phyloP scores from a whole-genome alignment of 2,113 vertebrate species.

The Propithecus coquereli region DNA sequence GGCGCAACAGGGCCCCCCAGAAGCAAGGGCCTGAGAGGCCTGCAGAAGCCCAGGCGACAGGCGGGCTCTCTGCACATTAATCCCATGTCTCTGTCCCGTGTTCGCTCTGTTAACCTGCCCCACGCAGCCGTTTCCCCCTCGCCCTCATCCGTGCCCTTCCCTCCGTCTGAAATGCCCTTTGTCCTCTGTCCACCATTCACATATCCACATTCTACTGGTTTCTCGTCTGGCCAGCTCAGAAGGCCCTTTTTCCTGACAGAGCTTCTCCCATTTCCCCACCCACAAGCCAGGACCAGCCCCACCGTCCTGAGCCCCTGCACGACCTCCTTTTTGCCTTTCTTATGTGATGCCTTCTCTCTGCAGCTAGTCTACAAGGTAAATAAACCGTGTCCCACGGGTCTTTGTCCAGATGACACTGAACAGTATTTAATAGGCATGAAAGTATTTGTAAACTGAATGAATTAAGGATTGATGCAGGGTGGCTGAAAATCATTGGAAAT shows the following conservation, averaged over 20 bases:
- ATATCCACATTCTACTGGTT: background rate
- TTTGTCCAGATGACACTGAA: background rate
- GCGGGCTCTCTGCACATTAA: background rate
- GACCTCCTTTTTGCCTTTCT: background rate
- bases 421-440: background rate
- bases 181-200: background rate
- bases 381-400: background rate
- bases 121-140: background rate
- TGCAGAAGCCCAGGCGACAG: background rate
- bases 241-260: background rate
- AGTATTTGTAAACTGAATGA: background rate
- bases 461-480: background rate
- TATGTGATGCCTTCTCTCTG: background rate
- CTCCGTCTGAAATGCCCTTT: background rate
- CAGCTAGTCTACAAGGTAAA: no score
- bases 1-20: no score
- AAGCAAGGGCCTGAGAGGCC: background rate
- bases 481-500: background rate
- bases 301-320: background rate
- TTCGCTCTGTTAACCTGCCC: no score
- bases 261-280: no score
- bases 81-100: accelerated
- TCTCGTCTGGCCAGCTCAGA: background rate
- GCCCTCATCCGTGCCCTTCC: background rate
- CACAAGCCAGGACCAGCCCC: background rate